Conservation (phyloP, 2,888 invertebrate species). For the Sminthurinus aureus region DNA sequence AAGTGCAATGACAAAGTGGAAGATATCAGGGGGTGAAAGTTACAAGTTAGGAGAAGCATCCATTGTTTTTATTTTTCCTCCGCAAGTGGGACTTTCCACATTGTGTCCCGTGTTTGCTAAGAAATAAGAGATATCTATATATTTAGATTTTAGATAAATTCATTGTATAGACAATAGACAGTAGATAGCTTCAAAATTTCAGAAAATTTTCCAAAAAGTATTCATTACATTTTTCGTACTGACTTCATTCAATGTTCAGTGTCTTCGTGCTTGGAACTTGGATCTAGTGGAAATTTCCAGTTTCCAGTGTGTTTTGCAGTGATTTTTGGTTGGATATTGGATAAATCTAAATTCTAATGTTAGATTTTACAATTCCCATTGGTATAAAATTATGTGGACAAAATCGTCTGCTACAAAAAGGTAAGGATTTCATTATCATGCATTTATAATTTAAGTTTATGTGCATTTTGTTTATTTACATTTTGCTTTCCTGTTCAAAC, state of each 20-base stretch:
- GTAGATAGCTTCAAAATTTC: too few species aligned
- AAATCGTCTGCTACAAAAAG: slow-evolving; percentile 2
- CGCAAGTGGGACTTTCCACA: background rate
- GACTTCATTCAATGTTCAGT: background rate
- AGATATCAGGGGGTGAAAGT: background rate
- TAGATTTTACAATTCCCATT: background rate
- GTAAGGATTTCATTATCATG: background rate
- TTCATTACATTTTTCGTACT: background rate
- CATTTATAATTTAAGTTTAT: too few species aligned
- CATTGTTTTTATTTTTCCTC: background rate
- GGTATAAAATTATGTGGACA: slow-evolving; percentile 5
- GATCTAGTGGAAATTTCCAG: background rate
- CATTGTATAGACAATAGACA: too few species aligned
- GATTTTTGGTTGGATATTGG: too few species aligned
- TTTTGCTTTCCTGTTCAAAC: too few species aligned
- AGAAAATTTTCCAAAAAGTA: background rate
- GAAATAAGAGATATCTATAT: too few species aligned
- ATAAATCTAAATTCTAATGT: too few species aligned
- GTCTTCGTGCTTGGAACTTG: too few species aligned
- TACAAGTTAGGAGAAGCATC: too few species aligned
- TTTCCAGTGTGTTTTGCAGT: background rate
- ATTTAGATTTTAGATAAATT: too few species aligned
- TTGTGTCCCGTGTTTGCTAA: background rate
- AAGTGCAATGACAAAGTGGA: background rate
- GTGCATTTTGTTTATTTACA: too few species aligned